Conservation (phyloP, 92 coral and sea anemone species). For the Epizoanthus stellaris region DNA sequence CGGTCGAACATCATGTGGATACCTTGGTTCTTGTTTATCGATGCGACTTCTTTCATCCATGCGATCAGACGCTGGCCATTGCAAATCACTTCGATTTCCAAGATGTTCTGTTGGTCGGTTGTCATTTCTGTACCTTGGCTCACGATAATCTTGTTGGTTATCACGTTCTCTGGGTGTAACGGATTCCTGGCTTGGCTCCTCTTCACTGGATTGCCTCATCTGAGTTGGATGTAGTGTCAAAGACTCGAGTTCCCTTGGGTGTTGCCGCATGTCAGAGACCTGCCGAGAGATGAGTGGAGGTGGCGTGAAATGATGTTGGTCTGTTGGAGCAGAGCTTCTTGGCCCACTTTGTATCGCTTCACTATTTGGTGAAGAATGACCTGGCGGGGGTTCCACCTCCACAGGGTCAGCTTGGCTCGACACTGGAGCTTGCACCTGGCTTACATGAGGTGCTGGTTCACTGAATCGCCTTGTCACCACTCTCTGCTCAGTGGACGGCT, state of each 20-base stretch:
- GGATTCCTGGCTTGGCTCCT: background rate
- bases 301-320: slow-evolving; percentile 18
- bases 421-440: background rate
- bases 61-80: background rate
- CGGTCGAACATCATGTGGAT: slow-evolving; percentile 26
- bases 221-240: background rate
- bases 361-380: background rate
- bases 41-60: slow-evolving; percentile 13
- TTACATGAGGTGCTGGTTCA: background rate
- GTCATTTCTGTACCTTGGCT: background rate
- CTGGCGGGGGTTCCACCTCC: background rate
- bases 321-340: background rate
- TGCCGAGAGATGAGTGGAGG: slow-evolving; percentile 17
- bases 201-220: background rate
- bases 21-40: slow-evolving; percentile 25
- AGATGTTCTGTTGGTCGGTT: slow-evolving; percentile 1
- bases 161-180: background rate
- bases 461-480: background rate
- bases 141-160: slow-evolving; percentile 2
- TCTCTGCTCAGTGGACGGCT: background rate
- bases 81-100: slow-evolving; percentile 6
- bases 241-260: background rate
- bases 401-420: background rate
- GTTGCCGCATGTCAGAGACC: slow-evolving; percentile 13
- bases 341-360: background rate